Evolutionary conservation across 2,797 vertebrate species (phyloP).

Genomic region (Emydoidea blandingii): DNA sequence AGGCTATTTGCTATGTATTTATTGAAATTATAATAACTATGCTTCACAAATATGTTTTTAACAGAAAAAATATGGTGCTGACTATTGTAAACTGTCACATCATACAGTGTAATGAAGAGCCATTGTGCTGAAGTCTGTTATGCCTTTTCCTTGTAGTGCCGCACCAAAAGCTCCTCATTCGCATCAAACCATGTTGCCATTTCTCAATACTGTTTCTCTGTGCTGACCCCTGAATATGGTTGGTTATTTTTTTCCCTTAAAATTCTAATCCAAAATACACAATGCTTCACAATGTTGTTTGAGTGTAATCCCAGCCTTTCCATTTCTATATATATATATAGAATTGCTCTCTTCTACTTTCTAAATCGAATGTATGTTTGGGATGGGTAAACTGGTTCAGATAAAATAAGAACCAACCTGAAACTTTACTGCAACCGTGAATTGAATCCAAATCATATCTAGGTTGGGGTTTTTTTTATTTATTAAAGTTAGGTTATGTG

Average conservation of each 20-base stretch:
- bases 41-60: background rate
- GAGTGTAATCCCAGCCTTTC: background rate
- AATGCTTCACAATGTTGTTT: background rate
- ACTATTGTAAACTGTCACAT: background rate
- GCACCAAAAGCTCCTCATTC: background rate
- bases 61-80: background rate
- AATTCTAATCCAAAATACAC: background rate
- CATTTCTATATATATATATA: background rate
- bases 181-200: background rate
- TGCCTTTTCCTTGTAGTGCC: background rate
- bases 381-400: background rate
- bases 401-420: background rate
- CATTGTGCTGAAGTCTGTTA: background rate
- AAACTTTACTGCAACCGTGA: background rate
- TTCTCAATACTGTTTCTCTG: background rate
- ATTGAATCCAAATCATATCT: background rate
- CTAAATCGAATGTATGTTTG: background rate
- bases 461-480: background rate
- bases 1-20: background rate
- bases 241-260: background rate
- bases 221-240: accelerated
- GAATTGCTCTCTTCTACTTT: background rate
- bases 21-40: background rate
- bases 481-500: background rate
- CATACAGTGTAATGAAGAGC: background rate